Percentiles rank a stretch among this genome's conserved stretches.
Evolutionary conservation across 2,888 invertebrate genomes (phyloP).

Genomic region (Clistopyga incitator): DNA sequence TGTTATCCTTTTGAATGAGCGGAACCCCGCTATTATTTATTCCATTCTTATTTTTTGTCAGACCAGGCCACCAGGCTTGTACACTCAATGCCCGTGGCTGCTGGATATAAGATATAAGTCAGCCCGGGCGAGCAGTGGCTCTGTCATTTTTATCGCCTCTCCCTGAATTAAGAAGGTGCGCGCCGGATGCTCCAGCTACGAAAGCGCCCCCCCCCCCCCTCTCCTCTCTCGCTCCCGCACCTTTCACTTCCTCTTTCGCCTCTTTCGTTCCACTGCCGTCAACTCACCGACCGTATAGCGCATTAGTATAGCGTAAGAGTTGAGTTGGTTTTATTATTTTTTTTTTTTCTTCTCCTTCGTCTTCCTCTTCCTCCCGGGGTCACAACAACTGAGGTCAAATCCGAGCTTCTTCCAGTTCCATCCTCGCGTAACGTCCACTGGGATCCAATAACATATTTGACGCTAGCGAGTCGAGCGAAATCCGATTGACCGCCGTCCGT

Average conservation of each 20-base stretch:
- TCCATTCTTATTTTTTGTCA: conserved; percentile 83
- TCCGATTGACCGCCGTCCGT: conserved; percentile 81
- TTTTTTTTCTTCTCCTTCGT: conserved; percentile 22
- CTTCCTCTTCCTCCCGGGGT: conserved; percentile 30
- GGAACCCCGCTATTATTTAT: conserved; percentile 83
- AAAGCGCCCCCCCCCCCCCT: conserved; percentile 67
- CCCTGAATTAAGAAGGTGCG: conserved; percentile 83
- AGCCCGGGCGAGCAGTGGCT: conserved; percentile 82
- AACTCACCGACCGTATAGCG: conserved; percentile 51
- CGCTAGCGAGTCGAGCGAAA: conserved; percentile 75
- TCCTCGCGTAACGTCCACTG: conserved; percentile 72
- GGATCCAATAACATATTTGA: conserved; percentile 82
- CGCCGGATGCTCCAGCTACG: conserved; percentile 68
- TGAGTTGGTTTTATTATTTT: no score
- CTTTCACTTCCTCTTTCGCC: conserved; percentile 61
- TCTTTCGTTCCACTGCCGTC: conserved; percentile 41
- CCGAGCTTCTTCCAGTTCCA: conserved; percentile 27
- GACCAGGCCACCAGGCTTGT: conserved; percentile 70
- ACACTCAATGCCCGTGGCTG: conserved; percentile 61
- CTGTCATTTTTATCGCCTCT: conserved; percentile 84
- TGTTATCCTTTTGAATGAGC: conserved; percentile 83
- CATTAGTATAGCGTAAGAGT: conserved; percentile 60
- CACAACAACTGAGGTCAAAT: conserved; percentile 29
- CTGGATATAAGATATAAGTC: conserved; percentile 82
- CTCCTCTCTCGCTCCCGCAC: conserved; percentile 61